Evolutionary conservation across 2,888 invertebrate genomes (phyloP), one percentile per base, ranked within the genome.

Genomic region (Masnerella sp.): DNA sequence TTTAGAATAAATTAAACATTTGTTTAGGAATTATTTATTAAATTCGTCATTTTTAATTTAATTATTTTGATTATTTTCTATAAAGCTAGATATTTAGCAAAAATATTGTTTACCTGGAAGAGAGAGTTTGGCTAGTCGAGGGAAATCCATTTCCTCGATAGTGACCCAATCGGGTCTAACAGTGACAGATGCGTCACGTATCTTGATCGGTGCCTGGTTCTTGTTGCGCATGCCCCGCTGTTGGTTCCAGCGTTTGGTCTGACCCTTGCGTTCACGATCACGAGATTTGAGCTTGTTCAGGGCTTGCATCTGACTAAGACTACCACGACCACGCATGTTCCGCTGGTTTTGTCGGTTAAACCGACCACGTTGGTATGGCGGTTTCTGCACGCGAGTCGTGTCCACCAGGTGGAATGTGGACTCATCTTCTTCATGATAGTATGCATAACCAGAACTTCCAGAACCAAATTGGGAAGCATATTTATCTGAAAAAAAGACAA

Each of bases 341-440:
- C 95, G 90, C 83, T 94, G 92, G 79, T 93, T 93, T 2, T 95
- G 94, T 0, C 96, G 92, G 14, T 78, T 78, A 88, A 95, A 96
- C 11, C 97, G 92, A 4, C 96, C 96, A 9, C 98, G 92, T 87
- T 98, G 98, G 88, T 98, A 98, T 9, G 96, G 94, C 2, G 96
- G 96, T 84, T 96, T 96, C 82, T 95, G 95, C 1, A 95, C 92
- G 25, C 96, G 91, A 0, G 97, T 94, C 0, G 96, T 97, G 84
- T 99, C 98, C 79, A 99, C 99, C 89, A 99, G 89, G 88, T 99
- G 99, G 92, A 99, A 99, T 51, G 96, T 95, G 78, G 96, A 95
- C 88, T 99, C 99, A 86, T 99, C 99, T 87, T 99, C 99, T 82
- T 99, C 99, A 82, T 99, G 99, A 86, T 96, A 97, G 88, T 99